Percentiles rank a stretch among this genome's conserved stretches.
phyloP scores from a whole-genome alignment of 2,888 invertebrate species.

The Pomacea canaliculata region DNA sequence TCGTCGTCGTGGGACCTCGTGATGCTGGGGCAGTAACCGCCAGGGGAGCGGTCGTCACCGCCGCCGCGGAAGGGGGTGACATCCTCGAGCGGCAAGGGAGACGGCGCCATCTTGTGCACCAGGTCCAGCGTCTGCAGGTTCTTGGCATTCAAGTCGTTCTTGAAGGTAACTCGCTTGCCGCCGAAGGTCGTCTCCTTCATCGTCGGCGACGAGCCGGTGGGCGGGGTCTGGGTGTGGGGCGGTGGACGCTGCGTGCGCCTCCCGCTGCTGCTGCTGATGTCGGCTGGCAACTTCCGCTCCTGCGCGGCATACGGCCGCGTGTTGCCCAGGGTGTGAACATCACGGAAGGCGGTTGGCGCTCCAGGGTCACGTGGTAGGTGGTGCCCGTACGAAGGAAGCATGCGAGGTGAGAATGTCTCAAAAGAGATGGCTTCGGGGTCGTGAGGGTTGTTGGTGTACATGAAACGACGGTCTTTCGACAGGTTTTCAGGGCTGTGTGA shows the following conservation, averaged over 20 bases:
- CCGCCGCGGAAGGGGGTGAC: background rate
- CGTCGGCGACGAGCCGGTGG: background rate
- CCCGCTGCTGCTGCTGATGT: background rate
- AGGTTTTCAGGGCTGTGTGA: slow-evolving; percentile 23
- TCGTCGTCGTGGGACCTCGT: slow-evolving; percentile 48
- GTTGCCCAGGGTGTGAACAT: slow-evolving; percentile 28
- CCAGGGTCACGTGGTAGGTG: slow-evolving; percentile 18
- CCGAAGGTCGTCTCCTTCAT: slow-evolving; percentile 24
- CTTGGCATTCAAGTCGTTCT: slow-evolving; percentile 33
- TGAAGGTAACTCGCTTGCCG: slow-evolving; percentile 35
- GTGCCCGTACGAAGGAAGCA: slow-evolving; percentile 28
- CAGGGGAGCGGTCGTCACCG: slow-evolving; percentile 5
- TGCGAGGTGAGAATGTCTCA: slow-evolving; percentile 39
- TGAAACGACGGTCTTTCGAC: slow-evolving; percentile 33
- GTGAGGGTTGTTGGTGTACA: slow-evolving; percentile 24
- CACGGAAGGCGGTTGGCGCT: slow-evolving; percentile 21
- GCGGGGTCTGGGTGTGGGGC: slow-evolving; percentile 8
- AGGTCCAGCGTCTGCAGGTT: slow-evolving; percentile 34
- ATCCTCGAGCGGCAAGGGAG: slow-evolving; percentile 4
- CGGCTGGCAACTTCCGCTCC: background rate
- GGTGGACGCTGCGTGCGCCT: slow-evolving; percentile 1
- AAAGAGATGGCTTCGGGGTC: slow-evolving; percentile 33
- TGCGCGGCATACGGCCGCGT: slow-evolving; percentile 5
- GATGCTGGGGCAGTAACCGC: slow-evolving; percentile 19
- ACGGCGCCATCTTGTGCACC: slow-evolving; percentile 25